phyloP scores from a whole-genome alignment of 2,797 vertebrate species.

The Darevskia mixta region DNA sequence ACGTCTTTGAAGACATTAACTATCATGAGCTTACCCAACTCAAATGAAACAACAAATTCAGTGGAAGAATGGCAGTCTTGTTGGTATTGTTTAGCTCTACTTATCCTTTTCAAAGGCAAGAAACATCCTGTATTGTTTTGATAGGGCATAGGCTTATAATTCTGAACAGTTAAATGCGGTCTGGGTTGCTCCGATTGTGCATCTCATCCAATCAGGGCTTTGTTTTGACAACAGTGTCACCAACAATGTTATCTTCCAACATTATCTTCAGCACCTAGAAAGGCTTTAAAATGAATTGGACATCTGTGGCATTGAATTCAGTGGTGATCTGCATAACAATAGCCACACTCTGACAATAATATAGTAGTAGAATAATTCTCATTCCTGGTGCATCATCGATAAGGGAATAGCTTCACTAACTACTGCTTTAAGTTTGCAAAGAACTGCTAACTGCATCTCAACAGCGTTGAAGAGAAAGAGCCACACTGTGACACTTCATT shows the following conservation, averaged over 20 bases:
- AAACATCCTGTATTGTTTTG: rapidly evolving
- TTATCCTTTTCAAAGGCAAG: rapidly evolving
- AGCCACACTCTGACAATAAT: rapidly evolving
- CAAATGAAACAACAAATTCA: background rate
- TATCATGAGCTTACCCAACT: background rate
- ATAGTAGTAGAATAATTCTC: rapidly evolving
- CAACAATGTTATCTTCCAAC: constrained; percentile 27
- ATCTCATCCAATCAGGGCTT: constrained; percentile 25
- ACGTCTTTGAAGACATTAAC: background rate
- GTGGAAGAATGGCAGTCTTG: background rate
- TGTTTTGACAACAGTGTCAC: constrained; percentile 39
- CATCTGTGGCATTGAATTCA: constrained; percentile 47
- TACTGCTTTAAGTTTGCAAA: background rate
- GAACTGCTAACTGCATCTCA: background rate
- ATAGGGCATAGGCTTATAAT: background rate
- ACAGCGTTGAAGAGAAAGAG: background rate
- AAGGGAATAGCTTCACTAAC: background rate
- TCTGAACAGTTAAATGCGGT: background rate
- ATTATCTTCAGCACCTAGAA: constrained; percentile 57
- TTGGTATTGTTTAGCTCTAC: background rate
- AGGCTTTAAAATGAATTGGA: constrained; percentile 5
- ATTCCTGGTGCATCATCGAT: background rate
- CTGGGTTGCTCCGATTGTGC: background rate
- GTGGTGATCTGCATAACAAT: background rate
- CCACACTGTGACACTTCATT: rapidly evolving